Evolutionary conservation across 2,113 vertebrate species (phyloP).

Genomic region (Crotalus viridis): DNA sequence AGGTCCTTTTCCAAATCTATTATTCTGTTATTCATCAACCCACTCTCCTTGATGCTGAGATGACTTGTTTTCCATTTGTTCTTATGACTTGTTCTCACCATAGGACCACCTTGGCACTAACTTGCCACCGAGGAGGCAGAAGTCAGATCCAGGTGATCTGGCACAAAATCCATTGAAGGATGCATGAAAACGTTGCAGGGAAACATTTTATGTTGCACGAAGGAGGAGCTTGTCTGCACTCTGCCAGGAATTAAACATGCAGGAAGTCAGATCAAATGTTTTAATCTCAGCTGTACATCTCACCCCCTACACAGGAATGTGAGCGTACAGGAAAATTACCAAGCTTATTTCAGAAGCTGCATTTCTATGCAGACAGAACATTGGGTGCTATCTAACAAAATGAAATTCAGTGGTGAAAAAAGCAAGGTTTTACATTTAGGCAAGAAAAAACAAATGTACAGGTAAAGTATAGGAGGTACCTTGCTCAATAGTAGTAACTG

Average conservation of each 20-base stretch:
- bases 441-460: too few species aligned
- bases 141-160: neutral
- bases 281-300: neutral
- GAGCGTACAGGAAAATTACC: neutral
- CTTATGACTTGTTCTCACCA: neutral
- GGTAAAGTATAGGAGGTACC: too few species aligned
- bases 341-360: neutral
- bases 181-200: neutral
- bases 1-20: neutral
- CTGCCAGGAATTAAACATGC: neutral
- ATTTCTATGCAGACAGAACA: neutral
- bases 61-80: neutral
- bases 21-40: neutral
- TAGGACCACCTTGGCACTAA: neutral
- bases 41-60: neutral
- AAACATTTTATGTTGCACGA: neutral
- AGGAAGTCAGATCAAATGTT: neutral
- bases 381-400: too few species aligned
- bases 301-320: neutral
- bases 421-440: too few species aligned
- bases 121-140: neutral
- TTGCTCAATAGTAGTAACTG: too few species aligned
- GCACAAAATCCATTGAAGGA: neutral
- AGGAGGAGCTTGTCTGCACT: neutral
- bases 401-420: too few species aligned